phyloP scores from a whole-genome alignment of 2,797 vertebrate genomes.

The Acipenser oxyrinchus region DNA sequence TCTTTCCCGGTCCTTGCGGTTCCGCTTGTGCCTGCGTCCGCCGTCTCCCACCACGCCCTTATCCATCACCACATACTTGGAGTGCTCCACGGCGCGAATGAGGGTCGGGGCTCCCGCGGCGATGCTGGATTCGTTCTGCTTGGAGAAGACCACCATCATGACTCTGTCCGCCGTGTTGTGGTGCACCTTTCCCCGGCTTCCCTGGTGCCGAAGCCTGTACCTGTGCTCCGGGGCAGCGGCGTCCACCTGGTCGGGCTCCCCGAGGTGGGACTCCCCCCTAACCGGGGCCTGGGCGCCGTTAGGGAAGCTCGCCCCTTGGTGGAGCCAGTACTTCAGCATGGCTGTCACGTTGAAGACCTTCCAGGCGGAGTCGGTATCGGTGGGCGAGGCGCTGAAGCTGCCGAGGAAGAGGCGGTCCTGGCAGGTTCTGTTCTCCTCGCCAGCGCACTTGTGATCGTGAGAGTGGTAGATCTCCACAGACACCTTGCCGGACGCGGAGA shows the following conservation, averaged over 20 bases:
- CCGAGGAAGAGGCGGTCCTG: constrained; percentile 58
- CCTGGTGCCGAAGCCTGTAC: not conserved
- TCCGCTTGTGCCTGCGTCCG: constrained; percentile 65
- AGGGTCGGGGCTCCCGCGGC: constrained; percentile 53
- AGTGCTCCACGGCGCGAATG: constrained; percentile 69
- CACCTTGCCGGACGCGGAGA: constrained; percentile 32
- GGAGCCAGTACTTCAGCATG: constrained; percentile 62
- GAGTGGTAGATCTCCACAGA: constrained; percentile 71
- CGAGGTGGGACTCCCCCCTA: rapidly evolving
- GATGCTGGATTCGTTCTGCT: constrained; percentile 38
- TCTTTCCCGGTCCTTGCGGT: constrained; percentile 53
- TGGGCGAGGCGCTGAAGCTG: constrained; percentile 44
- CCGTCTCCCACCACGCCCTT: constrained; percentile 19
- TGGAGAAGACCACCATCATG: constrained; percentile 76
- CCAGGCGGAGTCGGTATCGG: constrained; percentile 53
- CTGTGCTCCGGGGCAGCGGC: constrained; percentile 9
- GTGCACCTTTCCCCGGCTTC: constrained; percentile 19
- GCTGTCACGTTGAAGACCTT: constrained; percentile 68
- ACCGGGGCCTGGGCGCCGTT: not conserved
- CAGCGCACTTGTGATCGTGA: constrained; percentile 33
- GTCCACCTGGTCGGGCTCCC: not conserved
- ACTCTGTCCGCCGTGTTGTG: constrained; percentile 43
- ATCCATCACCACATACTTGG: constrained; percentile 59
- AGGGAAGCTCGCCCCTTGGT: constrained; percentile 28
- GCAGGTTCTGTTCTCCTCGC: constrained; percentile 15